These are phyloP conservation scores for Hipposideros larvatus DNA, from an alignment of 2,797 vertebrate genomes.

Conservation along the genomic window DNA sequence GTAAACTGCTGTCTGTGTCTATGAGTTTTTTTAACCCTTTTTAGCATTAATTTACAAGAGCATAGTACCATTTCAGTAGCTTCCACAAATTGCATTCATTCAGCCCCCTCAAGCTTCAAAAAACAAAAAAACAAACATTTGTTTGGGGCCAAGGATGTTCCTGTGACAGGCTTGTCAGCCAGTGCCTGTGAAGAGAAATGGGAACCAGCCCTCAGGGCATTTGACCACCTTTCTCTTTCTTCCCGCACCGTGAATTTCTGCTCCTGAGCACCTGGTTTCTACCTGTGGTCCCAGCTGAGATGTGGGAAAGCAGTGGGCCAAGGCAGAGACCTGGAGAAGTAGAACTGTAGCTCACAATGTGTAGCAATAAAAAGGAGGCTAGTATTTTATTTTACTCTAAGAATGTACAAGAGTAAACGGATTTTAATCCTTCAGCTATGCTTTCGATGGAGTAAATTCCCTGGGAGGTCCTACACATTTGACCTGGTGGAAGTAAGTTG, in stretches of 20 bases:
- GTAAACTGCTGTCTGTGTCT: too few species aligned
- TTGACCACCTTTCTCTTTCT: background rate
- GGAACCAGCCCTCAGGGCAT: background rate
- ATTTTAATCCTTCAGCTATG: background rate
- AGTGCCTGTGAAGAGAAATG: background rate
- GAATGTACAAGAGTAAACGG: background rate
- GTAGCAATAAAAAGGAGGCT: background rate
- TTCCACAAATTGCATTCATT: background rate
- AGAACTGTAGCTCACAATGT: fast-evolving
- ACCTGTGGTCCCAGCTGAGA: background rate
- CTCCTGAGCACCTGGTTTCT: background rate
- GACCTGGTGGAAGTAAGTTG: background rate
- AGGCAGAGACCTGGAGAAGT: background rate
- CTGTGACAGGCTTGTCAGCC: background rate
- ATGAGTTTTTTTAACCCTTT: too few species aligned
- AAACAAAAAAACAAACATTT: background rate
- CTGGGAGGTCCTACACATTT: background rate
- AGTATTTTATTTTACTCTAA: background rate
- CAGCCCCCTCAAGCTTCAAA: background rate
- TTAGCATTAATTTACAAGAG: background rate
- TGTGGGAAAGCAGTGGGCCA: background rate
- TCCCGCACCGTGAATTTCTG: background rate
- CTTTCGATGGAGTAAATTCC: background rate
- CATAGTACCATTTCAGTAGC: background rate
- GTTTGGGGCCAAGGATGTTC: background rate